Conservation (phyloP, 2,797 vertebrate genomes). For the Antennarius maculatus region DNA sequence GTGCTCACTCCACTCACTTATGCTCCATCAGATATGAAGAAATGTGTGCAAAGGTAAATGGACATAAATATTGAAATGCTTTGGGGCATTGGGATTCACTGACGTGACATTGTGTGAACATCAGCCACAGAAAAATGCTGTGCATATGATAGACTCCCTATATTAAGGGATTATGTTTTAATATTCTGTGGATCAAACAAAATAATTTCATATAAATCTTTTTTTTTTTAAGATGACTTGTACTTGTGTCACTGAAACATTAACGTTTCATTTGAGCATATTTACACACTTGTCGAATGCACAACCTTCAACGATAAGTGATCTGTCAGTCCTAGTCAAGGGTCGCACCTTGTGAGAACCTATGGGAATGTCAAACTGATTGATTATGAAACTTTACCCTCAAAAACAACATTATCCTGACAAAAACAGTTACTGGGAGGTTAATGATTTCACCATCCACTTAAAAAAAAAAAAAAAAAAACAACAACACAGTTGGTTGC, state of each 20-base stretch:
- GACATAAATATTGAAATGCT: constrained; percentile 63
- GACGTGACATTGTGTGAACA: constrained; percentile 55
- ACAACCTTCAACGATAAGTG: constrained; percentile 19
- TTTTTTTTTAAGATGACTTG: constrained; percentile 24
- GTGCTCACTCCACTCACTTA: constrained; percentile 43
- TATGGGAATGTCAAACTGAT: constrained; percentile 52
- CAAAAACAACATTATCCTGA: constrained; percentile 26
- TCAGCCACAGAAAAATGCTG: constrained; percentile 38
- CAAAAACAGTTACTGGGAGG: constrained; percentile 8
- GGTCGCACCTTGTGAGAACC: constrained; percentile 24
- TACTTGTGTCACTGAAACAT: constrained; percentile 37
- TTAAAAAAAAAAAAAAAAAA: neutral
- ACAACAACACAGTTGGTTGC: neutral
- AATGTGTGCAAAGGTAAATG: constrained; percentile 59
- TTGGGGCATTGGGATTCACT: constrained; percentile 15
- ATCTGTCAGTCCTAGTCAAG: constrained; percentile 33
- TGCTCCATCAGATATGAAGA: constrained; percentile 27
- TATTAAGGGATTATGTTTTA: constrained; percentile 23
- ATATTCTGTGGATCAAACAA: constrained; percentile 6
- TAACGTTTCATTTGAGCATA: constrained; percentile 31
- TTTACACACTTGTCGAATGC: constrained; percentile 44
- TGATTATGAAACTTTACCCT: constrained; percentile 5
- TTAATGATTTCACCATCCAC: neutral
- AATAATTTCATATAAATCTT: constrained; percentile 8
- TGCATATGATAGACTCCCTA: constrained; percentile 37